Conservation (phyloP, 2,113 vertebrate genomes). For the Canis aureus region DNA sequence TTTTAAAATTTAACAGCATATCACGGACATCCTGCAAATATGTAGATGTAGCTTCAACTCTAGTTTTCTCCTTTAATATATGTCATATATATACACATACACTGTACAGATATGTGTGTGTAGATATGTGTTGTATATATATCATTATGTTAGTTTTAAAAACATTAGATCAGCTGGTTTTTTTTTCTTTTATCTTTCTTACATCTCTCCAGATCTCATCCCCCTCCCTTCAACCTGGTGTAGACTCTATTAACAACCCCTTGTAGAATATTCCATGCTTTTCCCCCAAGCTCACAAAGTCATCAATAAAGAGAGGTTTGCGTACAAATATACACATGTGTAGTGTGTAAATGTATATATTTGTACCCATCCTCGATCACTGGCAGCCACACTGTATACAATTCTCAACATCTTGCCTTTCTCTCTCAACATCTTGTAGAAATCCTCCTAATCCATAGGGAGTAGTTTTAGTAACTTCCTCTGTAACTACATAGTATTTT, state of each 20-base stretch:
- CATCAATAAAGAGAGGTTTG: not conserved
- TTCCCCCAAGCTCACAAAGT: not conserved
- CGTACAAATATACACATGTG: not conserved
- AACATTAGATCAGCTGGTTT: not conserved
- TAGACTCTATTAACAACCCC: not conserved
- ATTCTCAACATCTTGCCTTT: not conserved
- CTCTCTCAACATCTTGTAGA: not conserved
- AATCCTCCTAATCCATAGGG: not conserved
- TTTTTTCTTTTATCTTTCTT: not conserved
- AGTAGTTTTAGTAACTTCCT: not conserved
- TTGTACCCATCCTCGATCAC: not conserved
- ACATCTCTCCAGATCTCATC: not conserved
- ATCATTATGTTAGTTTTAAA: not conserved
- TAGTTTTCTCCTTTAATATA: not conserved
- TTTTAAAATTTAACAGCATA: conserved; percentile 30
- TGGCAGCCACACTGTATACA: not conserved
- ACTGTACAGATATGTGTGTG: not conserved
- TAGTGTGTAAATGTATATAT: no score
- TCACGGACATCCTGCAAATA: conserved; percentile 32
- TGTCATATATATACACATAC: not conserved
- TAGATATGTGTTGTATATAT: not conserved
- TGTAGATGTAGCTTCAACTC: not conserved
- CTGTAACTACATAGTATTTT: not conserved
- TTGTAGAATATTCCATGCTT: not conserved
- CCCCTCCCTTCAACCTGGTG: rapidly evolving